Evolutionary conservation across 2,888 invertebrate species (phyloP).

Genomic region (Cataglyphis cursor): DNA sequence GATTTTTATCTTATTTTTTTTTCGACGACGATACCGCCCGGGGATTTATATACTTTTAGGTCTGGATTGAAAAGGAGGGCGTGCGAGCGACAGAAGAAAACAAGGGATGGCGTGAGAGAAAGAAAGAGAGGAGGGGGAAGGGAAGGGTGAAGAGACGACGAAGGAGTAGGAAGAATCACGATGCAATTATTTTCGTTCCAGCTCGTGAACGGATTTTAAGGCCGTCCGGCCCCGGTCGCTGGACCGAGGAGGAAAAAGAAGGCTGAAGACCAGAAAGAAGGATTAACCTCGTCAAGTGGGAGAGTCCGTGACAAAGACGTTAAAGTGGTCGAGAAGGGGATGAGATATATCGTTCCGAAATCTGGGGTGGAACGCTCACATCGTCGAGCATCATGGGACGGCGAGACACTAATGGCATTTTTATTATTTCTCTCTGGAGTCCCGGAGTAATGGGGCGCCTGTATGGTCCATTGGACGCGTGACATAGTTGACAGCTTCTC

Average conservation of each 20-base stretch:
- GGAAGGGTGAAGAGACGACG: not conserved
- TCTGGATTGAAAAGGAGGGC: conserved; percentile 18
- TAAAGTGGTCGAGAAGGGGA: conserved; percentile 75
- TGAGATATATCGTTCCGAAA: conserved; percentile 79
- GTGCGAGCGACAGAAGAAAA: conserved; percentile 22
- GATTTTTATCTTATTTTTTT: conserved; percentile 85
- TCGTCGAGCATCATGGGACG: conserved; percentile 74
- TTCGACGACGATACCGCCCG: conserved; percentile 82
- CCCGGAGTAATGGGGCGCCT: conserved; percentile 78
- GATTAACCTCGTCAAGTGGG: conserved; percentile 84
- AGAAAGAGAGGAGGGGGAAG: conserved; percentile 13
- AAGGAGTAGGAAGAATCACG: conserved; percentile 77
- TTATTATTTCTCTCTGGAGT: conserved; percentile 84
- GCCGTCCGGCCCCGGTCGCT: conserved; percentile 60
- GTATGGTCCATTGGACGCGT: conserved; percentile 84
- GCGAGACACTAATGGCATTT: conserved; percentile 85
- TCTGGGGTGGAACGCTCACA: conserved; percentile 78
- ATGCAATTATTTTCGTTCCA: conserved; percentile 85
- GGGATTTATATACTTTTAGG: conserved; percentile 84
- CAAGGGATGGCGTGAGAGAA: conserved; percentile 34
- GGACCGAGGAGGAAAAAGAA: conserved; percentile 68
- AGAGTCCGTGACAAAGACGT: conserved; percentile 79
- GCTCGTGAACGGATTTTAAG: conserved; percentile 79
- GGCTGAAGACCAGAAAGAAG: conserved; percentile 72
- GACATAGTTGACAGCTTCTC: conserved; percentile 83